A percentile compares a stretch with the other conserved stretches of the same genome.
Conservation (phyloP, 2,888 invertebrate genomes). For the Cheilosia soror region DNA sequence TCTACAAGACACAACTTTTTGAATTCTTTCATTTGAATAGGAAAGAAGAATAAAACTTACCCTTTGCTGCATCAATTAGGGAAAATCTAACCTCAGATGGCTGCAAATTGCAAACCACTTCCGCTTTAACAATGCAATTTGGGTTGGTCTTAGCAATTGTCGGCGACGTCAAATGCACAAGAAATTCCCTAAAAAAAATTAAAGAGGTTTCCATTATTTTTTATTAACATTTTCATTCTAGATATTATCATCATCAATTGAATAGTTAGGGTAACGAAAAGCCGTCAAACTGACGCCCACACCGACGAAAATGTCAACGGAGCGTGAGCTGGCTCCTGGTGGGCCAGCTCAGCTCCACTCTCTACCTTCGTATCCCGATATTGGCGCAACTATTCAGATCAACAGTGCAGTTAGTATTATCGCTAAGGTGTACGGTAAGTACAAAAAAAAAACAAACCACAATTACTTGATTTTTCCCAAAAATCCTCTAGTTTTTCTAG, state of each 20-base stretch:
- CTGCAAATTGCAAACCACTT: slow-evolving; percentile 90
- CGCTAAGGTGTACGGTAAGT: slow-evolving; percentile 85
- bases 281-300: slow-evolving; percentile 82
- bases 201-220: slow-evolving; percentile 30
- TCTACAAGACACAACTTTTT: slow-evolving; percentile 79
- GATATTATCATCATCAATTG: slow-evolving; percentile 71
- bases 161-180: slow-evolving; percentile 88
- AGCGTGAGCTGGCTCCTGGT: slow-evolving; percentile 85
- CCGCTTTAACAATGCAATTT: slow-evolving; percentile 89
- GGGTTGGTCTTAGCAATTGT: slow-evolving; percentile 90
- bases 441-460: slow-evolving; percentile 1
- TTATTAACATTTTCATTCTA: slow-evolving; percentile 55
- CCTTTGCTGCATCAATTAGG: slow-evolving; percentile 85
- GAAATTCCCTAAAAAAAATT: slow-evolving; percentile 87
- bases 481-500: slow-evolving; percentile 43
- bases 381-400: slow-evolving; percentile 84
- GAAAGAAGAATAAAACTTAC: slow-evolving; percentile 80
- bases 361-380: slow-evolving; percentile 84
- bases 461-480: slow-evolving; percentile 19
- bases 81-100: slow-evolving; percentile 88
- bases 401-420: slow-evolving; percentile 85
- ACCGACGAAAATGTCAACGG: slow-evolving; percentile 85
- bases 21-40: neutral
- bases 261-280: slow-evolving; percentile 53
- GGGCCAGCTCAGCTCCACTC: slow-evolving; percentile 84